phyloP scores from a whole-genome alignment of 2,797 vertebrate genomes.

The Malacoctenus gilli region DNA sequence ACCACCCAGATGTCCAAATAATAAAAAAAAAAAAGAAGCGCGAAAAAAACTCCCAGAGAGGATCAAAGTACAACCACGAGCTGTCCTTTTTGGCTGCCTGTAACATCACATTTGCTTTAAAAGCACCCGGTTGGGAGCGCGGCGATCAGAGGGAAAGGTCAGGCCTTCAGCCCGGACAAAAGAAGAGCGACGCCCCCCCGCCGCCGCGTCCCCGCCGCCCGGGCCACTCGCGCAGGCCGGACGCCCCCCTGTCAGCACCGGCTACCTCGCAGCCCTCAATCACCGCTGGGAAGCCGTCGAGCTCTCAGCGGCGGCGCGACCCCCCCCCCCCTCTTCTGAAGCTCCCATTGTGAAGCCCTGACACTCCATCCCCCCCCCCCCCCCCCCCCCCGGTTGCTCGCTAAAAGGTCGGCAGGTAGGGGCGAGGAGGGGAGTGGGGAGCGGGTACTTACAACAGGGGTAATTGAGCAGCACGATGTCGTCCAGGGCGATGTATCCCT shows the following conservation, averaged over 20 bases:
- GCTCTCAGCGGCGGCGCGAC: too few relatives aligned
- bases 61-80: constrained; percentile 35
- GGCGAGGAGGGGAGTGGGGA: constrained; percentile 9
- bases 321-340: constrained; percentile 20
- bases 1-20: constrained; percentile 1
- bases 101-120: constrained; percentile 50
- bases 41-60: constrained; percentile 5
- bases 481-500: constrained; percentile 93
- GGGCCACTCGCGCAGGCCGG: too few relatives aligned
- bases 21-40: background rate
- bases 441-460: constrained; percentile 75
- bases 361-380: constrained; percentile 1
- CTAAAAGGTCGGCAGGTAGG: constrained; percentile 58
- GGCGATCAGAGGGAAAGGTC: constrained; percentile 56
- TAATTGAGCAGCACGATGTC: constrained; percentile 92
- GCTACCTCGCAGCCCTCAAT: too few relatives aligned
- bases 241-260: too few relatives aligned
- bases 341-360: background rate
- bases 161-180: constrained; percentile 49
- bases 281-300: too few relatives aligned
- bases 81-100: constrained; percentile 37
- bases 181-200: constrained; percentile 8
- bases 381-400: too few relatives aligned
- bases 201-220: too few relatives aligned
- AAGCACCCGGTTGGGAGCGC: constrained; percentile 29